Percentiles rank a stretch among this genome's conserved stretches.
Conservation (phyloP, 2,888 invertebrate species). For the Steinernema carpocapsae region DNA sequence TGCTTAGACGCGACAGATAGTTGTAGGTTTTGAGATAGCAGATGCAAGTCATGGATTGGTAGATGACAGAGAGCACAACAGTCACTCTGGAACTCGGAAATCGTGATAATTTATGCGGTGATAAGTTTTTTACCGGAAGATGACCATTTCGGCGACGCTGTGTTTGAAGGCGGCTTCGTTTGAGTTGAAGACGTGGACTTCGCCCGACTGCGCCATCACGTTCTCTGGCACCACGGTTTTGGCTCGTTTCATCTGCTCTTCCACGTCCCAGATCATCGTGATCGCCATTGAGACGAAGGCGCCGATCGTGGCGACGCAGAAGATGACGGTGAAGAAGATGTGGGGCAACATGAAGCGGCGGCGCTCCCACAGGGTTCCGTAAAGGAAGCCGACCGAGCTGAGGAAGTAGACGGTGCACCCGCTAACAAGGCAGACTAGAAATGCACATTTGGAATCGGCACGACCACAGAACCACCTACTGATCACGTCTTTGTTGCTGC, state of each 20-base stretch:
- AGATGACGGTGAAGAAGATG: constrained; percentile 19
- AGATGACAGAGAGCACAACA: constrained; percentile 5
- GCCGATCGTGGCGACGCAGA: constrained; percentile 26
- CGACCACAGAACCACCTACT: not conserved
- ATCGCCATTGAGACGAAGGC: constrained; percentile 23
- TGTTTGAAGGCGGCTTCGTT: not conserved
- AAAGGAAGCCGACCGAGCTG: constrained; percentile 7
- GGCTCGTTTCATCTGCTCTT: constrained; percentile 3
- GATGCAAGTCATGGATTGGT: constrained; percentile 29
- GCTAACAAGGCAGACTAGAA: constrained; percentile 18
- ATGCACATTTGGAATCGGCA: not conserved
- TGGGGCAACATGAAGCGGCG: constrained; percentile 25
- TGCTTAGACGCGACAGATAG: constrained; percentile 12
- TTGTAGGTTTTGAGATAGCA: constrained; percentile 30
- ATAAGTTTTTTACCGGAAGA: not conserved
- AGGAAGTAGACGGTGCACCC: not conserved
- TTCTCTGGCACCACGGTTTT: not conserved
- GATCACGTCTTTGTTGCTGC: constrained; percentile 27
- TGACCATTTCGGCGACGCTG: not conserved
- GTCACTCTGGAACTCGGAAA: not conserved
- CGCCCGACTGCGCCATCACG: not conserved
- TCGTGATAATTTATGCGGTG: not conserved
- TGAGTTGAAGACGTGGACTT: not conserved
- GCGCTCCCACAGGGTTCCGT: constrained; percentile 27
- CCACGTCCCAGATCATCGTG: constrained; percentile 26